Conservation (phyloP, 1,140 invertebrate species). For the Drosophila grimshawi region DNA sequence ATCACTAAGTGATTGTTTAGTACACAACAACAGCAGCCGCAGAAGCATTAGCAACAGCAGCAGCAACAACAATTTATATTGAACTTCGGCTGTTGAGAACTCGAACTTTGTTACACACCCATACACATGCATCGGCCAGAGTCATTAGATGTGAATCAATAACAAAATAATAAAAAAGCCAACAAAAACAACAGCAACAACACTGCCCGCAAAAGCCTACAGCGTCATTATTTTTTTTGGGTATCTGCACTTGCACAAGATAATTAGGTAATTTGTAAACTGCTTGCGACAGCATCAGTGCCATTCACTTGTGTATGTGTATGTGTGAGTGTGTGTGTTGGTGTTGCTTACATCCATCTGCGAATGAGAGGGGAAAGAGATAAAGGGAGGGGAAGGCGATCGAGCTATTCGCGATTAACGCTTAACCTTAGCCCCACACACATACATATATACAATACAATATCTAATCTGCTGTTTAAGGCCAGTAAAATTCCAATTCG, state of each 20-base stretch:
- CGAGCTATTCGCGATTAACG: constrained; percentile 24
- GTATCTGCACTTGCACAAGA: constrained; percentile 62
- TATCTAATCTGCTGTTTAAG: constrained; percentile 52
- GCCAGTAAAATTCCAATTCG: constrained; percentile 16
- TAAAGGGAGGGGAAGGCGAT: constrained; percentile 1
- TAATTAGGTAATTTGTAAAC: constrained; percentile 81
- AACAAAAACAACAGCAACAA: constrained; percentile 15
- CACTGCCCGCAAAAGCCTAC: constrained; percentile 32
- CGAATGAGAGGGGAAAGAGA: background rate
- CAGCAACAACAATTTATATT: constrained; percentile 11
- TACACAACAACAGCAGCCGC: background rate
- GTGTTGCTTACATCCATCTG: constrained; percentile 1
- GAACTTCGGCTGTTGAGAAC: constrained; percentile 57
- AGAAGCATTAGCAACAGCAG: background rate
- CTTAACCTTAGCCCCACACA: constrained; percentile 45
- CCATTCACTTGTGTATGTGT: constrained; percentile 39
- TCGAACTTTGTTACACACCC: constrained; percentile 68
- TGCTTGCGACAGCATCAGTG: constrained; percentile 45
- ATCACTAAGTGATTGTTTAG: constrained; percentile 24
- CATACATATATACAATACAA: background rate
- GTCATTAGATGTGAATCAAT: constrained; percentile 56
- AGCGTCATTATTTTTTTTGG: constrained; percentile 48
- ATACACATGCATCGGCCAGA: constrained; percentile 24
- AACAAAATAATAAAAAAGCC: constrained; percentile 29
- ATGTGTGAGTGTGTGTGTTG: background rate